Percentiles rank a stretch among this genome's conserved stretches.
Evolutionary conservation across 2,797 vertebrate species (phyloP).

Genomic region (Lophius americanus): DNA sequence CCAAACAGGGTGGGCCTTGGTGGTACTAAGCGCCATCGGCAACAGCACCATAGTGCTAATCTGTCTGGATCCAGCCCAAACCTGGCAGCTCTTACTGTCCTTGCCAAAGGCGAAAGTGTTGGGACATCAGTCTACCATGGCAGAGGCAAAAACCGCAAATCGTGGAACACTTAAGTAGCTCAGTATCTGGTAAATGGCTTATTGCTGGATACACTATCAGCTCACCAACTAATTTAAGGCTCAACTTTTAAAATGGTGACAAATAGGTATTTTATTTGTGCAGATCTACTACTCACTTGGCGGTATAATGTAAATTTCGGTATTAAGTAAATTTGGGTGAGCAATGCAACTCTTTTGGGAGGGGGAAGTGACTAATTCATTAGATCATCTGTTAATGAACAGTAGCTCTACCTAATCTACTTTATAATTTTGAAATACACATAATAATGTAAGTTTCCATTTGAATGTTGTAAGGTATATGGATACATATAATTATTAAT

Average conservation of each 20-base stretch:
- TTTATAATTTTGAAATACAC: background rate
- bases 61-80: conserved; percentile 82
- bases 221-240: too few relatives aligned
- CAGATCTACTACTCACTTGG: background rate
- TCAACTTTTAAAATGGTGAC: background rate
- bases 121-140: conserved; percentile 21
- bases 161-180: conserved; percentile 71
- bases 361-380: too few relatives aligned
- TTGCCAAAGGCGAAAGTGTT: conserved; percentile 76
- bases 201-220: too few relatives aligned
- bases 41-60: conserved; percentile 67
- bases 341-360: background rate
- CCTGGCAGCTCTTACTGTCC: conserved; percentile 78
- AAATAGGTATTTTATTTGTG: conserved; percentile 1
- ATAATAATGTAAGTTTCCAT: conserved; percentile 20
- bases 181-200: too few relatives aligned
- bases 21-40: conserved; percentile 56
- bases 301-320: background rate
- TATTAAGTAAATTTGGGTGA: background rate
- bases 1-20: conserved; percentile 62
- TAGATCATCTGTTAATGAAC: background rate
- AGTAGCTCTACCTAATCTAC: background rate
- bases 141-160: conserved; percentile 73
- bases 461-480: conserved; percentile 18
- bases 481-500: background rate